Conservation (phyloP, 1,140 invertebrate genomes). For the Pomacea maculata region DNA sequence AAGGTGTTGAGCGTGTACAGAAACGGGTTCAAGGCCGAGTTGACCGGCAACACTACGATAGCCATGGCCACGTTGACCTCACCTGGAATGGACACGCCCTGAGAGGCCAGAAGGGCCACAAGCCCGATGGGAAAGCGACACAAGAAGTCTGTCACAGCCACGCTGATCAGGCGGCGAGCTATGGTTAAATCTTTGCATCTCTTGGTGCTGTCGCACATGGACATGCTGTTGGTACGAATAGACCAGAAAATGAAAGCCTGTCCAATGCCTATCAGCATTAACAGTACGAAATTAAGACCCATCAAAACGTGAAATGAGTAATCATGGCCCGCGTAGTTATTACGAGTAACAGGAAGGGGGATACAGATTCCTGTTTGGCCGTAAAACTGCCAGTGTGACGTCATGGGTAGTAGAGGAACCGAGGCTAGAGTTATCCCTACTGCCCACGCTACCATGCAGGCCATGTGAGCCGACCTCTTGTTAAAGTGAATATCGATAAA, state of each 20-base stretch:
- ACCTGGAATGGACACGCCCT: no score
- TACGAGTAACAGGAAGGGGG: slow-evolving; percentile 31
- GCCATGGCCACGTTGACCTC: no score
- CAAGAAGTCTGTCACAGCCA: not conserved
- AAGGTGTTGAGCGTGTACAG: no score
- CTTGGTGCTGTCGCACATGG: not conserved
- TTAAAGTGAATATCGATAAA: slow-evolving; percentile 30
- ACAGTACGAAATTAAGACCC: slow-evolving; percentile 35
- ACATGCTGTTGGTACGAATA: slow-evolving; percentile 14
- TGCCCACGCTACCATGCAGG: slow-evolving; percentile 19
- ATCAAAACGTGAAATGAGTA: slow-evolving; percentile 36
- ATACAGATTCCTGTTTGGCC: slow-evolving; percentile 36
- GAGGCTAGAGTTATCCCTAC: slow-evolving; percentile 25
- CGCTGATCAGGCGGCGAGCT: slow-evolving; percentile 29
- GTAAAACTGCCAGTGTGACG: slow-evolving; percentile 35
- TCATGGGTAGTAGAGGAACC: slow-evolving; percentile 23
- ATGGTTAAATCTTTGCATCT: slow-evolving; percentile 25
- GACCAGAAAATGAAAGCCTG: slow-evolving; percentile 36
- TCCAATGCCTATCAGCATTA: slow-evolving; percentile 31
- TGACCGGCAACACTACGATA: no score
- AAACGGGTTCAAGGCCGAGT: no score
- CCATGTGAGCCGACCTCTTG: slow-evolving; percentile 14
- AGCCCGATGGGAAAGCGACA: no score
- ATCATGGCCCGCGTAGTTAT: slow-evolving; percentile 27
- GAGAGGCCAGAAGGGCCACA: no score